Conservation (phyloP, 2,797 vertebrate species). For the Intellagama lesueurii region DNA sequence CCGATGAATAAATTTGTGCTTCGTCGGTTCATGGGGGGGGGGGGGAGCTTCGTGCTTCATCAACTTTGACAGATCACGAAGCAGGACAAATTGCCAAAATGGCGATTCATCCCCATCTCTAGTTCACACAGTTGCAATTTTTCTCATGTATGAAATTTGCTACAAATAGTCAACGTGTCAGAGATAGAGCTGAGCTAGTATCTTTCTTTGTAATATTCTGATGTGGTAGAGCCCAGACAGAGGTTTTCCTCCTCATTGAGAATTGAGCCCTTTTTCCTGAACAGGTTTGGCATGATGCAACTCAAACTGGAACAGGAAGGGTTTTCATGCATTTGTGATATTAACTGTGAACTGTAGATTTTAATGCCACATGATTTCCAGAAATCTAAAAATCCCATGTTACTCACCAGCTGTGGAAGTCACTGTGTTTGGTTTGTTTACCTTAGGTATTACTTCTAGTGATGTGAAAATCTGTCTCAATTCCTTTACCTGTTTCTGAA, state of each 20-base stretch:
- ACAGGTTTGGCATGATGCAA: neutral
- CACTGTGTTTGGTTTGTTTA: neutral
- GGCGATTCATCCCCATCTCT: too few species aligned
- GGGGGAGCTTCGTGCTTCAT: too few species aligned
- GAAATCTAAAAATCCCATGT: neutral
- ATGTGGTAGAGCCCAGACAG: neutral
- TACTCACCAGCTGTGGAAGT: neutral
- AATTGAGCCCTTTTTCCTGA: neutral
- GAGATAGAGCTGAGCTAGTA: neutral
- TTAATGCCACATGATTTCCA: neutral
- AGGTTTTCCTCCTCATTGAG: neutral
- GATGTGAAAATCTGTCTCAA: neutral
- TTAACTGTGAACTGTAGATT: neutral
- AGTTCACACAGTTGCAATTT: too few species aligned
- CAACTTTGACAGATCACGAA: too few species aligned
- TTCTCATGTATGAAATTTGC: neutral
- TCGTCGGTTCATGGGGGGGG: too few species aligned
- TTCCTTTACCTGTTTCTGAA: neutral
- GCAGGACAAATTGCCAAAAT: too few species aligned
- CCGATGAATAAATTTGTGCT: too few species aligned
- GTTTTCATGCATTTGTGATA: neutral
- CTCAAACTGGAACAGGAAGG: neutral
- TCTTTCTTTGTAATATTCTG: too few species aligned
- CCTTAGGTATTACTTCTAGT: neutral
- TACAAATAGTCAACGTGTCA: neutral